Conservation (phyloP, 2,797 vertebrate species). For the Megalops cyprinoides region DNA sequence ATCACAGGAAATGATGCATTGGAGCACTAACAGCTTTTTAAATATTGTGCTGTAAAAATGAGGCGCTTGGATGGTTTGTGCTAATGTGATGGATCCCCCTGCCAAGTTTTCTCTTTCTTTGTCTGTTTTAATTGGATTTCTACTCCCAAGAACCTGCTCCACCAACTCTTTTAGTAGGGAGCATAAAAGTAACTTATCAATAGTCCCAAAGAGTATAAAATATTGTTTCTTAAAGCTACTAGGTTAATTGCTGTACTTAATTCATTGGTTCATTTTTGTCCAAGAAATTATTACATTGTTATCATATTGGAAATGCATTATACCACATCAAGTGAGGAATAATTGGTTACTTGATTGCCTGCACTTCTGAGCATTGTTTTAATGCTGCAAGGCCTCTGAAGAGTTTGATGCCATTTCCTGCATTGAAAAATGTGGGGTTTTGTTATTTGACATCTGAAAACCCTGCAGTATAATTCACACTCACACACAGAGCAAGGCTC, state of each 20-base stretch:
- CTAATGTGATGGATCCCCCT: background rate
- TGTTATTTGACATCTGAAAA: background rate
- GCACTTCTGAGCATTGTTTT: background rate
- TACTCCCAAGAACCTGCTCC: background rate
- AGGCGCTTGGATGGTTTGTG: background rate
- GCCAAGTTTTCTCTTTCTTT: background rate
- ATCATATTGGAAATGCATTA: background rate
- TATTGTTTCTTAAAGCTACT: background rate
- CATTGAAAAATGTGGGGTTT: background rate
- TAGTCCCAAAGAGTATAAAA: background rate
- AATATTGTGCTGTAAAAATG: background rate
- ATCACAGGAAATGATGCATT: slow-evolving; percentile 14
- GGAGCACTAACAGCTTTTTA: background rate
- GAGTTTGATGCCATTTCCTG: background rate
- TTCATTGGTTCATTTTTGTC: background rate
- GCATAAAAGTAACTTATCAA: background rate
- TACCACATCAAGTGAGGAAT: background rate
- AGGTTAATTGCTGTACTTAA: background rate
- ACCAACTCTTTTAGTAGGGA: background rate
- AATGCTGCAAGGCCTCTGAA: background rate
- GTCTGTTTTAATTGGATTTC: background rate
- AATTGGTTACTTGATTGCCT: background rate
- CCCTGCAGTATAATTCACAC: background rate
- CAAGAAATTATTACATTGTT: background rate
- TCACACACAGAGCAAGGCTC: background rate